Percentiles rank a stretch among this genome's conserved stretches.
phyloP scores from a whole-genome alignment of 2,888 invertebrate species.

The Lithophane semibrunnea region DNA sequence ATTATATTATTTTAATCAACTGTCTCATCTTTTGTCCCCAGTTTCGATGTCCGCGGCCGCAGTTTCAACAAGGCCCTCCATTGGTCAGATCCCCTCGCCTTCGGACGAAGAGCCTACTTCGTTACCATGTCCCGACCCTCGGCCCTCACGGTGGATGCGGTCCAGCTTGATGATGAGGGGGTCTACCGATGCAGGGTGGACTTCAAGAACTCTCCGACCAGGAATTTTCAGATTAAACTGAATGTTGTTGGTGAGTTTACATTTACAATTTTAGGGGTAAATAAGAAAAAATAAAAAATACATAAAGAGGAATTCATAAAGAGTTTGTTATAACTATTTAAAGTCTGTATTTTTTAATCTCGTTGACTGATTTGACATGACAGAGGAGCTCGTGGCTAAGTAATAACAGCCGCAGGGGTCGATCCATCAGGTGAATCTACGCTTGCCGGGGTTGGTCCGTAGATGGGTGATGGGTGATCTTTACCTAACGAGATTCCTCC shows the following conservation, averaged over 20 bases:
- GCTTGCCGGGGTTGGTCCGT: no score
- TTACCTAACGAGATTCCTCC: no score
- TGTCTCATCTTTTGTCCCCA: constrained; percentile 77
- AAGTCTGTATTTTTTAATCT: no score
- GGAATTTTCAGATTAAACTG: constrained; percentile 96
- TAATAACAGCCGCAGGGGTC: no score
- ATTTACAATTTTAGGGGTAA: not conserved
- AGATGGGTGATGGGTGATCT: no score
- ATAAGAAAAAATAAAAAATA: no score
- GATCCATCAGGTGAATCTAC: no score
- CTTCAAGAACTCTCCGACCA: constrained; percentile 96
- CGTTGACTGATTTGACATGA: no score
- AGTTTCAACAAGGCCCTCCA: constrained; percentile 95
- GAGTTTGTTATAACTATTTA: no score
- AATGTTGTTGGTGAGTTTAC: constrained; percentile 95
- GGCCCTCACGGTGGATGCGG: constrained; percentile 94
- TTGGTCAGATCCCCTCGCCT: constrained; percentile 95
- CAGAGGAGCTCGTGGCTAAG: no score
- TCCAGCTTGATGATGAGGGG: constrained; percentile 96
- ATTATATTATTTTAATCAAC: not conserved
- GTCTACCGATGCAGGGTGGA: constrained; percentile 96
- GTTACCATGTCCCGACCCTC: constrained; percentile 95
- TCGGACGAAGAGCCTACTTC: constrained; percentile 96
- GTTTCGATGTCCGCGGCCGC: constrained; percentile 96
- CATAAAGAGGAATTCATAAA: no score